Conservation (phyloP, 1,140 invertebrate species). For the Sitophilus oryzae region DNA sequence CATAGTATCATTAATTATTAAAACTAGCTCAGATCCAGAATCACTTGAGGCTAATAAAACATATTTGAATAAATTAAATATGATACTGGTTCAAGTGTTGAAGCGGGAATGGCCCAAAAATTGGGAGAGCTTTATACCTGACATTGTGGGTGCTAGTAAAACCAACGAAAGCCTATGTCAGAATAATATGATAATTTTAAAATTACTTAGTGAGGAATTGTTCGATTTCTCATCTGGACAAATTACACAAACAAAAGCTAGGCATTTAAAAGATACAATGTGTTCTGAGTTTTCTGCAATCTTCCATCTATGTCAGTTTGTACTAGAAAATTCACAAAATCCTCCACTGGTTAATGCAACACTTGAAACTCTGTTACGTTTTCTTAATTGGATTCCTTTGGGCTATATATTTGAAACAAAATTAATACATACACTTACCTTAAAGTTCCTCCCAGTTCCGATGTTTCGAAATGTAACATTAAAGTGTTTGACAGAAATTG, state of each 20-base stretch:
- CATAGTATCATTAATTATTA: constrained; percentile 97
- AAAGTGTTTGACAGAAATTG: constrained; percentile 98
- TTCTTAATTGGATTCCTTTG: constrained; percentile 98
- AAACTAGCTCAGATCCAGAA: constrained; percentile 89
- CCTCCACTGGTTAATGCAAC: constrained; percentile 89
- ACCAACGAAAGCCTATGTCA: constrained; percentile 98
- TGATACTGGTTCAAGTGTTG: constrained; percentile 97
- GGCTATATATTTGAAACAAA: constrained; percentile 99
- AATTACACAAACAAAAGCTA: constrained; percentile 97
- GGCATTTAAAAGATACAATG: constrained; percentile 99
- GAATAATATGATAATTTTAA: constrained; percentile 98
- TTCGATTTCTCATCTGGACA: constrained; percentile 98
- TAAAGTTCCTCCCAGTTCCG: constrained; percentile 95
- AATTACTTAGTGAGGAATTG: constrained; percentile 96
- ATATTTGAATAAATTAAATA: constrained; percentile 97
- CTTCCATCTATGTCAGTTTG: constrained; percentile 95
- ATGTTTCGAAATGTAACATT: constrained; percentile 98
- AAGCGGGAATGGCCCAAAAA: constrained; percentile 99
- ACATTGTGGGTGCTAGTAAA: constrained; percentile 98
- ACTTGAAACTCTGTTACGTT: constrained; percentile 90
- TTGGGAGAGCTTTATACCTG: constrained; percentile 98
- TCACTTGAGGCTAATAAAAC: constrained; percentile 90
- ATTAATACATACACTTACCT: constrained; percentile 89
- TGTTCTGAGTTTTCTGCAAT: constrained; percentile 98
- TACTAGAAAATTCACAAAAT: constrained; percentile 97